Percentiles rank a stretch among this genome's conserved stretches.
phyloP scores from a whole-genome alignment of 2,797 vertebrate genomes.

The Acanthis flammea region DNA sequence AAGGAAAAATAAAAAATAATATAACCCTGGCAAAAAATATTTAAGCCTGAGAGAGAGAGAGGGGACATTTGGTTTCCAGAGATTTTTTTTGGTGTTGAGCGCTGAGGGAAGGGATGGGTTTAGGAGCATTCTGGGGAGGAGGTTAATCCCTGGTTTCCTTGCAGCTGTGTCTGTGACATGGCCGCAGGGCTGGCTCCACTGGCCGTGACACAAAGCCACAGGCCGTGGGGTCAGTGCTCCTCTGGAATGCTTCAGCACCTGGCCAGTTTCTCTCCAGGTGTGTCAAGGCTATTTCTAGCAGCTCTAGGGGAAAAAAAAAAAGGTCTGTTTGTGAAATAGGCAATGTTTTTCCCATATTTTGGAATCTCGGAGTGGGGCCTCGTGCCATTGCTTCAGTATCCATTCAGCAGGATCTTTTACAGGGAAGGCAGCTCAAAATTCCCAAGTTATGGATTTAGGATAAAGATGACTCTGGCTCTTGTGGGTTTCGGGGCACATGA shows the following conservation, averaged over 20 bases:
- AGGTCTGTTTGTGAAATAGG: background rate
- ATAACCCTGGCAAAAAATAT: background rate
- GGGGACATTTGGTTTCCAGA: background rate
- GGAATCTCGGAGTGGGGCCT: no score
- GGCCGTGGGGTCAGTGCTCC: fast-evolving
- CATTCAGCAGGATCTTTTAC: background rate
- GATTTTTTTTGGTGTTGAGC: background rate
- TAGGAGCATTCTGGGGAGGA: background rate
- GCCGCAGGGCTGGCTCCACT: background rate
- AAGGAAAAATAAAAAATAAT: background rate
- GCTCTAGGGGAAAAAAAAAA: fast-evolving
- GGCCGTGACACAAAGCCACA: background rate
- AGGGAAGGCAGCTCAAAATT: background rate
- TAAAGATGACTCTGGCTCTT: background rate
- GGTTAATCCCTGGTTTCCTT: background rate
- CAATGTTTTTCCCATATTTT: background rate
- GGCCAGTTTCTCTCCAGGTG: background rate
- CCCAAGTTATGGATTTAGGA: background rate
- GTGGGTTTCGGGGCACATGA: background rate
- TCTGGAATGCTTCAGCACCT: background rate
- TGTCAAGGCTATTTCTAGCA: background rate
- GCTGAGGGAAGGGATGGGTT: background rate
- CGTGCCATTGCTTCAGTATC: background rate
- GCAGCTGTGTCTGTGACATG: background rate
- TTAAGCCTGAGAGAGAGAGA: background rate